Evolutionary conservation across 2,888 invertebrate species (phyloP).

Genomic region (Gymnosoma rotundatum): DNA sequence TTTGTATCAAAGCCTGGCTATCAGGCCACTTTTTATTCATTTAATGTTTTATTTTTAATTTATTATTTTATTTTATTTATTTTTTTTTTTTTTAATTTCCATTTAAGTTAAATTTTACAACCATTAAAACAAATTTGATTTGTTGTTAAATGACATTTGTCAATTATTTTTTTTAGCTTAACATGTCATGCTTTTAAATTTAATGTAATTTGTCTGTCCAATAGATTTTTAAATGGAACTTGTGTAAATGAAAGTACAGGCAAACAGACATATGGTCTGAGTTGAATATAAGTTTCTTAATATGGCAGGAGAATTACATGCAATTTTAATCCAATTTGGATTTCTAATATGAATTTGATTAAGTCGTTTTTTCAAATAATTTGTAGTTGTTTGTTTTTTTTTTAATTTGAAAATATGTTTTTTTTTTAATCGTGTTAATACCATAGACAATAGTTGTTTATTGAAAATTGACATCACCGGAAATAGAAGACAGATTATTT

Average conservation of each 20-base stretch:
- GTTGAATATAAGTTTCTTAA: slow-evolving; percentile 29
- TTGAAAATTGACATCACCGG: slow-evolving; percentile 52
- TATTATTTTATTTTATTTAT: neutral
- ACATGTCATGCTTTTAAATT: slow-evolving; percentile 15
- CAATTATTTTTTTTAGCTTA: slow-evolving; percentile 32
- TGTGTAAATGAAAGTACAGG: neutral
- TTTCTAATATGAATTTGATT: slow-evolving; percentile 72
- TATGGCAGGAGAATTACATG: slow-evolving; percentile 43
- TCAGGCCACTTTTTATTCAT: neutral
- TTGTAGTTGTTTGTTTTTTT: slow-evolving; percentile 40
- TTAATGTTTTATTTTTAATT: slow-evolving; percentile 19
- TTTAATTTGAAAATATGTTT: slow-evolving; percentile 15
- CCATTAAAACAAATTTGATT: slow-evolving; percentile 46
- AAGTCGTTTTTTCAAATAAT: slow-evolving; percentile 69
- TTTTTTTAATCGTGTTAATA: neutral
- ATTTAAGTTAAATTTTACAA: slow-evolving; percentile 10
- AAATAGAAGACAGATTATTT: slow-evolving; percentile 33
- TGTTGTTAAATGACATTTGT: slow-evolving; percentile 57
- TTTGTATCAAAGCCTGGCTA: neutral
- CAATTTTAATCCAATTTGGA: slow-evolving; percentile 37
- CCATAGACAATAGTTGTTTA: slow-evolving; percentile 3
- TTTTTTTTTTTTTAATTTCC: neutral
- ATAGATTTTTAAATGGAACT: neutral
- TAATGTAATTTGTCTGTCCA: neutral
- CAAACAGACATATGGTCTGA: slow-evolving; percentile 7